phyloP scores from a whole-genome alignment of 2,113 vertebrate genomes.

The Nematolebias whitei region DNA sequence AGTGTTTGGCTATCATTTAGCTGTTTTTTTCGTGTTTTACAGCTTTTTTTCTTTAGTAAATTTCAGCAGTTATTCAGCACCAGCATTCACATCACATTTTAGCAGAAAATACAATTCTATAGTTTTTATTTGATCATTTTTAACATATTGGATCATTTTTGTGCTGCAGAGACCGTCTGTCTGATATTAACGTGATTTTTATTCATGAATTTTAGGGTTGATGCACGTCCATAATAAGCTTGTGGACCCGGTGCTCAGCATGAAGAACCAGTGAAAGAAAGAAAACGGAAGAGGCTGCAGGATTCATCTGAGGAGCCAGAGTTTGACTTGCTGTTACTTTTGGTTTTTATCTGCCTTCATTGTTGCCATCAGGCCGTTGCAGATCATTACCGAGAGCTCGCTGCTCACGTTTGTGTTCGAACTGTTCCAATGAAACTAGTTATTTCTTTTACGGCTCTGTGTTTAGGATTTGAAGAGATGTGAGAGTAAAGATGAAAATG shows the following conservation, averaged over 20 bases:
- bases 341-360: neutral
- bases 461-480: neutral
- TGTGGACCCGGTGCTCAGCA: conserved; percentile 82
- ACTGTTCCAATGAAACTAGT: neutral
- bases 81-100: too few species aligned
- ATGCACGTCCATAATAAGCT: conserved; percentile 95
- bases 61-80: too few species aligned
- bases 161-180: neutral
- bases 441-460: neutral
- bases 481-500: neutral
- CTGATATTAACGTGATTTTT: too few species aligned
- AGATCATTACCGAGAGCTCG: conserved; percentile 2
- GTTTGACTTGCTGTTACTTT: neutral
- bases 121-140: too few species aligned
- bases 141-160: neutral
- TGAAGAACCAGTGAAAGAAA: conserved; percentile 45
- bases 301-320: neutral
- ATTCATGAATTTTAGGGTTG: conserved; percentile 88
- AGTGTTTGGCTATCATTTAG: too few species aligned
- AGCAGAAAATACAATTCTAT: too few species aligned
- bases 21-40: too few species aligned
- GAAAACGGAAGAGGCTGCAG: neutral
- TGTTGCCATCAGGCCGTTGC: neutral
- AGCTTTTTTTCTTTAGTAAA: too few species aligned
- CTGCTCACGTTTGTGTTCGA: neutral